Evolutionary conservation across 2,888 invertebrate genomes (phyloP).

Genomic region (Scaptodrosophila latifasciaeformis): DNA sequence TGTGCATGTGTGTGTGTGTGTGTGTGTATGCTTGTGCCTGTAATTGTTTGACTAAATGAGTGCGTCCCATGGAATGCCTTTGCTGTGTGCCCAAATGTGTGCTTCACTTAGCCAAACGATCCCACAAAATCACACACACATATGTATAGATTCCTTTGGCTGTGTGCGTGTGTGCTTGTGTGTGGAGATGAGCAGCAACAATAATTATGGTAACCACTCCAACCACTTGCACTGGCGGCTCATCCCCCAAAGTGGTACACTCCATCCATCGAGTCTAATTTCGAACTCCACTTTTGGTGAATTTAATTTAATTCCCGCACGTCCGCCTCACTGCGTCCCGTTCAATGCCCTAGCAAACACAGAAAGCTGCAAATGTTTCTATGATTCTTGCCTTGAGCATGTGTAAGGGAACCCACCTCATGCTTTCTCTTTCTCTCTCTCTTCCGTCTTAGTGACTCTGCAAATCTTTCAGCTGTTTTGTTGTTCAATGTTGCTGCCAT

Average conservation of each 20-base stretch:
- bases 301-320: constrained; percentile 64
- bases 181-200: constrained; percentile 33
- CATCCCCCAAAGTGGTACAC: constrained; percentile 28
- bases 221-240: constrained; percentile 18
- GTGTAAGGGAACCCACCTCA: constrained; percentile 25
- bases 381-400: constrained; percentile 35
- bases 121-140: constrained; percentile 10
- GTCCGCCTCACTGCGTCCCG: constrained; percentile 42
- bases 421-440: constrained; percentile 16
- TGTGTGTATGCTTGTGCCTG: constrained; percentile 52
- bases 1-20: constrained; percentile 35
- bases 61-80: constrained; percentile 20
- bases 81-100: constrained; percentile 15
- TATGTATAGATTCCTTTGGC: too few relatives aligned
- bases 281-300: constrained; percentile 34
- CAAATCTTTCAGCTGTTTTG: constrained; percentile 20
- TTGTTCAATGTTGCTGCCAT: constrained; percentile 30
- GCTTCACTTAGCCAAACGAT: constrained; percentile 30
- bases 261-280: constrained; percentile 27
- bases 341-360: constrained; percentile 15
- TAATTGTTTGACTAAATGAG: constrained; percentile 67
- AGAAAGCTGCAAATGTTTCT: constrained; percentile 34
- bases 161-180: background rate
- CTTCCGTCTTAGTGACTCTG: constrained; percentile 11
- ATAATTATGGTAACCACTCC: constrained; percentile 60